Percentiles rank a stretch among this genome's conserved stretches.
phyloP scores from a whole-genome alignment of 2,797 vertebrate species.

The Platalea minor region DNA sequence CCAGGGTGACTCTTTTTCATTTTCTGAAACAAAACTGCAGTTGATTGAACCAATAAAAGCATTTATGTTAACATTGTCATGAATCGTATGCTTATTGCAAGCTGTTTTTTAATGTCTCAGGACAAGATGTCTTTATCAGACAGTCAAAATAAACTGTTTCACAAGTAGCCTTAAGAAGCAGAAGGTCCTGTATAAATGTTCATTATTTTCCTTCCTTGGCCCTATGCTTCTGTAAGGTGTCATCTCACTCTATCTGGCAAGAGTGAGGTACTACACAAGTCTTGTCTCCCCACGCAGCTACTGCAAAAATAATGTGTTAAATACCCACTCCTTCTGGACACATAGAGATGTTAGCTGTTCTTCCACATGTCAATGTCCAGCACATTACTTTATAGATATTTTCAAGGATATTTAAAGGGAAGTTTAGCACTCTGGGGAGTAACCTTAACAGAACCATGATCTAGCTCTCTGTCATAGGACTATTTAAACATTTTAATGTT shows the following conservation, averaged over 20 bases:
- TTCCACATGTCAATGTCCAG: neutral
- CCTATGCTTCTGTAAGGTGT: rapidly evolving
- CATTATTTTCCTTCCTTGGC: neutral
- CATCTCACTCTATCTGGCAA: neutral
- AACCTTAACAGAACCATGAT: neutral
- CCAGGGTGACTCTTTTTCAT: neutral
- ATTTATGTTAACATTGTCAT: neutral
- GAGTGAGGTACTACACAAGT: neutral
- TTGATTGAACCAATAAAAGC: neutral
- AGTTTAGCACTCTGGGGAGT: neutral
- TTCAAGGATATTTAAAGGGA: neutral
- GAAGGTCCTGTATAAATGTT: neutral
- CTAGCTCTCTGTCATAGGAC: neutral
- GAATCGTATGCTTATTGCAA: neutral
- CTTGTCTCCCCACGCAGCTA: neutral
- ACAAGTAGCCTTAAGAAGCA: neutral
- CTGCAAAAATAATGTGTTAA: neutral
- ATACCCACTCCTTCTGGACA: neutral
- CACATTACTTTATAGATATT: neutral
- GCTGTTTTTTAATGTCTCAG: neutral
- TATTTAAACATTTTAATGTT: neutral
- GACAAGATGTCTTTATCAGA: neutral
- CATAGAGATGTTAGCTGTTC: neutral
- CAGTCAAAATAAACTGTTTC: neutral
- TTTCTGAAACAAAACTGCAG: neutral